Conservation (phyloP, 2,113 vertebrate species). For the Otocyon megalotis region DNA sequence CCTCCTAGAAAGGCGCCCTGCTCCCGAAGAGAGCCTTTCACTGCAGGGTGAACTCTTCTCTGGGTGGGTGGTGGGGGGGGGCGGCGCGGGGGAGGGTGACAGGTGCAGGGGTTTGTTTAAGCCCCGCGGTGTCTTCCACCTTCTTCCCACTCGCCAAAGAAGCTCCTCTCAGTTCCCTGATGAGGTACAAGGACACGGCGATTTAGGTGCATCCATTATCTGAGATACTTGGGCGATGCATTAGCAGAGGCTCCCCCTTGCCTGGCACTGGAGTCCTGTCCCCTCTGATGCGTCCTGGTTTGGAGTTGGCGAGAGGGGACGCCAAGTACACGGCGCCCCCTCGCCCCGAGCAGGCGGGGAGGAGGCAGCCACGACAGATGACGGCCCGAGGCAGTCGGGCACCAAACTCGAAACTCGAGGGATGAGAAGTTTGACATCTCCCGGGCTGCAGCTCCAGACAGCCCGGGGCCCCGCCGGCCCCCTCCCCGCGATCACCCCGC, state of each 20-base stretch:
- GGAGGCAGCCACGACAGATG: background rate
- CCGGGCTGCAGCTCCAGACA: background rate
- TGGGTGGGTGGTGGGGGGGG: background rate
- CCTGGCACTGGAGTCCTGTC: background rate
- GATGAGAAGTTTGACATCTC: constrained; percentile 30
- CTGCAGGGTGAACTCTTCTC: background rate
- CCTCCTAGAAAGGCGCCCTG: background rate
- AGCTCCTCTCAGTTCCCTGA: background rate
- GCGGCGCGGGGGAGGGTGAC: background rate
- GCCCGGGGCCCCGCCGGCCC: background rate
- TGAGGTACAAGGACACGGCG: background rate
- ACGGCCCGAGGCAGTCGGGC: background rate
- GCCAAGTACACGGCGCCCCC: background rate
- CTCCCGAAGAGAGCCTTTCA: background rate
- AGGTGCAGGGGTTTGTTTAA: background rate
- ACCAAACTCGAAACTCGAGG: background rate
- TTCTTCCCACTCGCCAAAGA: background rate
- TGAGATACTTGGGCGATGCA: background rate
- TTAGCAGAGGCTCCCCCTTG: background rate
- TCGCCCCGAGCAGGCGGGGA: background rate
- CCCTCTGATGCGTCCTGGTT: background rate
- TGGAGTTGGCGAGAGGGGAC: background rate
- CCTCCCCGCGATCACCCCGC: background rate
- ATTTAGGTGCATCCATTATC: background rate
- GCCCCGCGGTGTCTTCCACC: background rate